phyloP scores from a whole-genome alignment of 1,140 invertebrate genomes.

The Steinernema feltiae region DNA sequence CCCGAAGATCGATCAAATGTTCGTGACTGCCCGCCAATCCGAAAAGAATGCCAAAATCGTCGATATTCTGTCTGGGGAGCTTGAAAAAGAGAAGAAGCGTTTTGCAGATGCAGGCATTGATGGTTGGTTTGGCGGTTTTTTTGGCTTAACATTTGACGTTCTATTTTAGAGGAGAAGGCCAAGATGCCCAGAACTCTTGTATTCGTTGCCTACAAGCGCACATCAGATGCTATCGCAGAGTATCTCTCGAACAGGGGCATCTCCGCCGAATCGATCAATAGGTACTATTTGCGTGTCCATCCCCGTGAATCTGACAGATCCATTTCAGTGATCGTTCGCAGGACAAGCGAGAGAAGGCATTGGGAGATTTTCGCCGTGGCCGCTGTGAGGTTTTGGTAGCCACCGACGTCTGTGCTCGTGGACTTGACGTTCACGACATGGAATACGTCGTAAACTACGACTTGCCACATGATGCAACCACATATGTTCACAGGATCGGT shows the following conservation, averaged over 20 bases:
- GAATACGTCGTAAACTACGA: slow-evolving; percentile 86
- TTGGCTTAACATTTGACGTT: too few relatives aligned
- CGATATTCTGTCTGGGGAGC: not conserved
- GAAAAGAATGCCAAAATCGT: slow-evolving; percentile 7
- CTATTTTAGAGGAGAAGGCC: not conserved
- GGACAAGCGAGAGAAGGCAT: not conserved
- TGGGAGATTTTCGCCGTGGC: not conserved
- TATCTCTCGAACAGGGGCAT: slow-evolving; percentile 64
- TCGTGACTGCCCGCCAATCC: not conserved
- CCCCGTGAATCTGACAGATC: too few relatives aligned
- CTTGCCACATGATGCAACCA: slow-evolving; percentile 74
- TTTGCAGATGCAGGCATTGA: not conserved
- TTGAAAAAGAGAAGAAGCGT: not conserved
- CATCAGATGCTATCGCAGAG: slow-evolving; percentile 28
- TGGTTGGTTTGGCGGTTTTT: too few relatives aligned
- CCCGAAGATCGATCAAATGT: slow-evolving; percentile 19
- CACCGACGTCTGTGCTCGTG: not conserved
- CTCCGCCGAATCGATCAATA: slow-evolving; percentile 82
- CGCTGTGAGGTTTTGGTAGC: not conserved
- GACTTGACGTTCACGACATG: slow-evolving; percentile 71
- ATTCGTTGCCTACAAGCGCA: not conserved
- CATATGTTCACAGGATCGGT: slow-evolving; percentile 90
- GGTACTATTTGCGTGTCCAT: too few relatives aligned
- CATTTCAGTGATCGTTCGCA: not conserved
- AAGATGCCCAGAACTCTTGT: not conserved